Percentiles rank a stretch among this genome's conserved stretches.
These are phyloP conservation scores for Drosophila sordidapex DNA, from an alignment of 2,888 invertebrate genomes.

Conservation along the genomic window DNA sequence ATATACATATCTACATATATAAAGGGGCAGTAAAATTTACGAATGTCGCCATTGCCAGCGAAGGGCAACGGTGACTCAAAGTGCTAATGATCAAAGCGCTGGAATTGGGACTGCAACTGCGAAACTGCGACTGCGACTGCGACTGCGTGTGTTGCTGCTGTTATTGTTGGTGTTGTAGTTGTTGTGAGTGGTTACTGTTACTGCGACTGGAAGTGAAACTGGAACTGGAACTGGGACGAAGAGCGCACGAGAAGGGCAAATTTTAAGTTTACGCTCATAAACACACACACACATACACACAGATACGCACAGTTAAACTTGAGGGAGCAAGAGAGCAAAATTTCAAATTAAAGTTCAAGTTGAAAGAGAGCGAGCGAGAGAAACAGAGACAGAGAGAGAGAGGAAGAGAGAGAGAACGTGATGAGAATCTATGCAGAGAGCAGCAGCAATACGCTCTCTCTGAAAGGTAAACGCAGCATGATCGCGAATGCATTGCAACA, in stretches of 20 bases:
- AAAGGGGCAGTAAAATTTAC: slow-evolving; percentile 17
- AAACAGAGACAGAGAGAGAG: not conserved
- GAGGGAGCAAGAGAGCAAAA: slow-evolving; percentile 14
- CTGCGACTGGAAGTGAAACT: slow-evolving; percentile 23
- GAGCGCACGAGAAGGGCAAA: slow-evolving; percentile 44
- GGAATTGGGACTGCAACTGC: slow-evolving; percentile 18
- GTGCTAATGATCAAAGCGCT: slow-evolving; percentile 64
- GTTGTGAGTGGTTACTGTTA: slow-evolving; percentile 33
- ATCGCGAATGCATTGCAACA: slow-evolving; percentile 42
- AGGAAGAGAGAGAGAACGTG: not conserved
- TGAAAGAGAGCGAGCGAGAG: slow-evolving; percentile 5
- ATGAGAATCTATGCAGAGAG: not conserved
- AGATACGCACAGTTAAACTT: slow-evolving; percentile 20
- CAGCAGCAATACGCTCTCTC: slow-evolving; percentile 4
- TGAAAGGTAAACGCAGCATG: slow-evolving; percentile 18
- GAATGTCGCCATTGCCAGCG: slow-evolving; percentile 47
- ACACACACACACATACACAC: slow-evolving; percentile 3
- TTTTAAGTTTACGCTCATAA: slow-evolving; percentile 5
- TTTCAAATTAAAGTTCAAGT: slow-evolving; percentile 30
- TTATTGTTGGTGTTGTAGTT: not conserved
- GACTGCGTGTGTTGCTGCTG: slow-evolving; percentile 1
- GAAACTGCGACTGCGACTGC: not conserved
- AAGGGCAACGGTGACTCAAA: slow-evolving; percentile 66
- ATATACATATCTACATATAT: not conserved
- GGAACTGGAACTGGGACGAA: slow-evolving; percentile 44